Evolutionary conservation across 2,113 vertebrate species (phyloP), one percentile per base, ranked within the genome.

Genomic region (Bambusicola thoracicus): DNA sequence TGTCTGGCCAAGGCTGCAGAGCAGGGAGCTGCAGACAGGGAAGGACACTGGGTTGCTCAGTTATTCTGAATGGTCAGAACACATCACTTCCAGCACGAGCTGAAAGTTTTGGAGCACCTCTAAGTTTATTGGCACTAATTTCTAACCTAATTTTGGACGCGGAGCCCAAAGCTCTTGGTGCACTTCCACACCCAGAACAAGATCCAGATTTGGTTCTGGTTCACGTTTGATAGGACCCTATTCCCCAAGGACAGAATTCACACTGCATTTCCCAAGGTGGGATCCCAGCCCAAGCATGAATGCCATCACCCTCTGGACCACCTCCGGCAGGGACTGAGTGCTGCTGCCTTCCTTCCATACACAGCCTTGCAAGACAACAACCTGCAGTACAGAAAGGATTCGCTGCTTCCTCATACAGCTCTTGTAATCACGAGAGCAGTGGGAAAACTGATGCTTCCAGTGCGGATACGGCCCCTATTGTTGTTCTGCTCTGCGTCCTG

Each of bases 1-100:
- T 34, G 85, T 85, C 90, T 92, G 94, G 94, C 95, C 94, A 90
- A 93, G 85, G 82, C 78, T 95, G 16, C 63, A 92, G 85, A 67
- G 81, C n/a, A 83, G 68, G 69, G 89, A 95, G 62, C 89, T 44
- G 86, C 89, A 80, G 76, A 67, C 43, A 85, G 77, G 56, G 62
- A 38, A 78, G 34, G 81, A 5, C 8, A 0, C 78, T 43, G 93
- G 34, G 69, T 4, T 67, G 56, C 73, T 41, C 81, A 8, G n/a
- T 11, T 24, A 13, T 43, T 62, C 36, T 20, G 12, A 27, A 6
- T 7, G 13, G 27, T 62, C 58, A 58, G 65, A 81, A 19, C 67
- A 68, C 29, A 9, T 19, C 27, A 20, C 18, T 58, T 58, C 55
- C 5, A 58, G 55, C 55, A 58, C 18, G 18, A 58, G 55, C 55